Evolutionary conservation across 1,140 invertebrate species (phyloP), one percentile per base, ranked within the genome.

Genomic region (Magallana gigas): DNA sequence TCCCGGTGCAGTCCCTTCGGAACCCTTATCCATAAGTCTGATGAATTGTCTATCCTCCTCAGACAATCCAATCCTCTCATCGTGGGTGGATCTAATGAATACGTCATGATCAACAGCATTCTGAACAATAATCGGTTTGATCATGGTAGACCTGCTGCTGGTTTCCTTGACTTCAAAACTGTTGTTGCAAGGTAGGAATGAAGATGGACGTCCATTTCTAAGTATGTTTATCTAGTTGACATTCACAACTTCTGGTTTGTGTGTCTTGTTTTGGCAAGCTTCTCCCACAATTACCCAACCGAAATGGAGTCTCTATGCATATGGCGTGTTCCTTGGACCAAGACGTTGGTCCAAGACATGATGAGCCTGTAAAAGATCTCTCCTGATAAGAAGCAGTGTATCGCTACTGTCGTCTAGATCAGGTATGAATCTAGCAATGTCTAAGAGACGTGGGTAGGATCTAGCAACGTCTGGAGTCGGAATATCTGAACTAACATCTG

Each of bases 251-350:
- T 48, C 36, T 23, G 71, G 71, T 14, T 12, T 14, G 23, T 80
- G 16, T 36, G 11, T 48, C 8, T 18, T 80, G 23, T 14, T 23
- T 1, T 18, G 14, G 71, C 71, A 81, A 14, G 80, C 83, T n/a
- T 89, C 82, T 23, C 86, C 62, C 4, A 87, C 57, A 48, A 87
- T 58, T 14, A 81, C 60, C 88, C 86, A 89, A 11, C 84, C 88
- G 14, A 89, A 68, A 4, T 12, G 2, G 16, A 85, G 48, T 59
- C 62, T 18, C 48, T 89, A 84, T 14, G 88, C 83, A 48, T 62
- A 89, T 29, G 76, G 83, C 8, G 62, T n/a, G 8, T 58, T 59
- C 29, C 23, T 71, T 86, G 88, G 18, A 82, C 58, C 14, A 68
- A 29, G 36, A 48, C 36, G 36, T 48, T 48, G 36, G 7, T 18